These are phyloP conservation scores for Yoshiicerus persimilis DNA, from an alignment of 1,140 invertebrate genomes.

Conservation along the genomic window DNA sequence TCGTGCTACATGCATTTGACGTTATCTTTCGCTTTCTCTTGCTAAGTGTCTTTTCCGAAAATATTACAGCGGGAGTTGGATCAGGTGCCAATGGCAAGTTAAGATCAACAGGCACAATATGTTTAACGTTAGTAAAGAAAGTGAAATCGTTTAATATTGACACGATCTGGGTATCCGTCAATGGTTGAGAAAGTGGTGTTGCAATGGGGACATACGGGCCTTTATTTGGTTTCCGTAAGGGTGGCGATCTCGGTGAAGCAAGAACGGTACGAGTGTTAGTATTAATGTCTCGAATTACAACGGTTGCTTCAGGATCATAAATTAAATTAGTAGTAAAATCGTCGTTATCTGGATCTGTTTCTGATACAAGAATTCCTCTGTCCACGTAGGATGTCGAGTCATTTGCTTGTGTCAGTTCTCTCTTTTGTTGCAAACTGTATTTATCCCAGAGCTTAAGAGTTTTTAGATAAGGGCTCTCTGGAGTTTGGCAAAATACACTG, in stretches of 20 bases:
- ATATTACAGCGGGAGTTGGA: too few relatives aligned
- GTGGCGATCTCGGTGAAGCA: too few relatives aligned
- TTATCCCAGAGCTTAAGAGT: background rate
- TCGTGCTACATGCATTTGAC: too few relatives aligned
- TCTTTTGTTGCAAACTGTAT: background rate
- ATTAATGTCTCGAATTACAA: background rate
- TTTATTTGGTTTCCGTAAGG: too few relatives aligned
- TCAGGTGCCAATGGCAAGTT: too few relatives aligned
- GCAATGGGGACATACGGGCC: too few relatives aligned
- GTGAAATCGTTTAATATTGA: too few relatives aligned
- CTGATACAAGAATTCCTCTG: background rate
- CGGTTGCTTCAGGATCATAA: background rate
- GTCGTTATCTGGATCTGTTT: background rate
- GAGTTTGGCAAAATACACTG: background rate
- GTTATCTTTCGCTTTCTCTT: too few relatives aligned
- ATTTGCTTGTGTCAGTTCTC: background rate
- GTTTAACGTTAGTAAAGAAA: too few relatives aligned
- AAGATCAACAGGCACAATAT: too few relatives aligned
- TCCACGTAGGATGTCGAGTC: background rate
- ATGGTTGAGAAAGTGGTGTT: background rate
- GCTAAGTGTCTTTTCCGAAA: too few relatives aligned
- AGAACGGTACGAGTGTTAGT: background rate
- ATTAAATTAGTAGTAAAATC: background rate
- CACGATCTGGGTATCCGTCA: background rate
- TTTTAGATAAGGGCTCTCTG: background rate